Evolutionary conservation across 1,140 invertebrate species (phyloP).

Genomic region (Aphidius gifuensis): DNA sequence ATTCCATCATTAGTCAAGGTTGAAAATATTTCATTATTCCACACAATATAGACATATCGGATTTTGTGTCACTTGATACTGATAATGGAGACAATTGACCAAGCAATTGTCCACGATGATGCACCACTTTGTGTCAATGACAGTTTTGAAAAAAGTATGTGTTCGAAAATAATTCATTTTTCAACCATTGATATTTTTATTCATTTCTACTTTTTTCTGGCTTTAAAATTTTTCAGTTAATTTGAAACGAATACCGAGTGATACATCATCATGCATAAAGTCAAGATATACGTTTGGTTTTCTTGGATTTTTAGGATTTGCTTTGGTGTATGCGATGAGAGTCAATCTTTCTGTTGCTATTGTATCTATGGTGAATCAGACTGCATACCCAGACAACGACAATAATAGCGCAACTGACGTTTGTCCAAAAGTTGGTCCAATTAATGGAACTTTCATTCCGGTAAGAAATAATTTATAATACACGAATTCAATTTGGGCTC

Average conservation of each 20-base stretch:
- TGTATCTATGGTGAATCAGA: constrained; percentile 88
- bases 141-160: constrained; percentile 38
- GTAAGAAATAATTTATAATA: constrained; percentile 47
- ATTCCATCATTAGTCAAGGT: too few species aligned
- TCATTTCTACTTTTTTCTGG: background rate
- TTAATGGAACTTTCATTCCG: constrained; percentile 59
- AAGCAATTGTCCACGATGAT: constrained; percentile 42
- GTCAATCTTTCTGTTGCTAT: constrained; percentile 92
- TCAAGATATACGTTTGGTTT: constrained; percentile 73
- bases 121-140: constrained; percentile 42
- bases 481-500: too few species aligned
- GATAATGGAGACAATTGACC: constrained; percentile 43
- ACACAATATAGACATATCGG: too few species aligned
- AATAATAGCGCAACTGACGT: constrained; percentile 60
- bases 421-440: constrained; percentile 55
- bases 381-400: constrained; percentile 59
- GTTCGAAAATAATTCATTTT: background rate
- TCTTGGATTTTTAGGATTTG: constrained; percentile 76
- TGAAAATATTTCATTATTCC: too few species aligned
- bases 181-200: background rate
- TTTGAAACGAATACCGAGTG: constrained; percentile 40
- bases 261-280: constrained; percentile 67
- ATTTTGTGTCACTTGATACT: too few species aligned
- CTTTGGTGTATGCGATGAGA: constrained; percentile 85
- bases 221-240: constrained; percentile 3